phyloP scores from a whole-genome alignment of 2,113 vertebrate genomes.

The Carassius gibelio region DNA sequence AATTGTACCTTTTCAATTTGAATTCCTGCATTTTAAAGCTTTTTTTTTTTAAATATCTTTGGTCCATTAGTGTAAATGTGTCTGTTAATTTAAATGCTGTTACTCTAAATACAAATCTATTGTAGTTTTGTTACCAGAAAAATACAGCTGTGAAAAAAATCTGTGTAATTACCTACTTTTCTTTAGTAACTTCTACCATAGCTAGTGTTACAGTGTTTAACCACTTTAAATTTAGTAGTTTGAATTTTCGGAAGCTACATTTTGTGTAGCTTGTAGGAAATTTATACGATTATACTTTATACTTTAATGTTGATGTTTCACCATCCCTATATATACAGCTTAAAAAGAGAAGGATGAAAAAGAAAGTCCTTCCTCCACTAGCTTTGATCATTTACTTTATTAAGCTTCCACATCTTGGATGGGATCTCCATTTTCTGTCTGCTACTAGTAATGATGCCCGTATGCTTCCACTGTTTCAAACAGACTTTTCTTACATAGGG shows the following conservation, averaged over 20 bases:
- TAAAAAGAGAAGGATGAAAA: neutral
- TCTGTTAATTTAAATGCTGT: neutral
- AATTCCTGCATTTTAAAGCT: neutral
- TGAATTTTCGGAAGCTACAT: too few species aligned
- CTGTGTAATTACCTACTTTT: too few species aligned
- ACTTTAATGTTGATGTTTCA: neutral
- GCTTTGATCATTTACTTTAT: conserved; percentile 40
- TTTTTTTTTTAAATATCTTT: neutral
- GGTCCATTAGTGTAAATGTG: neutral
- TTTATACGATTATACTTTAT: neutral
- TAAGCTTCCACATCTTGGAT: conserved; percentile 45
- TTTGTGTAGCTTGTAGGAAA: neutral
- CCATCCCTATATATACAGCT: neutral
- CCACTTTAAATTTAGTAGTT: too few species aligned
- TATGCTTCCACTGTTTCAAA: conserved; percentile 55
- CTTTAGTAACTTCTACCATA: too few species aligned
- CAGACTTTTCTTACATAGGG: conserved; percentile 66
- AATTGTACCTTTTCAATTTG: neutral
- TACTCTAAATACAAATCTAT: neutral
- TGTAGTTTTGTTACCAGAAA: neutral
- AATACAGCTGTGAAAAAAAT: neutral
- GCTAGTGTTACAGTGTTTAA: too few species aligned
- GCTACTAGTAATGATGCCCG: conserved; percentile 60
- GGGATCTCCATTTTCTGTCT: conserved; percentile 38
- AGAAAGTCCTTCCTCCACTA: neutral